Evolutionary conservation across 2,888 invertebrate species (phyloP).

Genomic region (Rhamphomyia laevipes): DNA sequence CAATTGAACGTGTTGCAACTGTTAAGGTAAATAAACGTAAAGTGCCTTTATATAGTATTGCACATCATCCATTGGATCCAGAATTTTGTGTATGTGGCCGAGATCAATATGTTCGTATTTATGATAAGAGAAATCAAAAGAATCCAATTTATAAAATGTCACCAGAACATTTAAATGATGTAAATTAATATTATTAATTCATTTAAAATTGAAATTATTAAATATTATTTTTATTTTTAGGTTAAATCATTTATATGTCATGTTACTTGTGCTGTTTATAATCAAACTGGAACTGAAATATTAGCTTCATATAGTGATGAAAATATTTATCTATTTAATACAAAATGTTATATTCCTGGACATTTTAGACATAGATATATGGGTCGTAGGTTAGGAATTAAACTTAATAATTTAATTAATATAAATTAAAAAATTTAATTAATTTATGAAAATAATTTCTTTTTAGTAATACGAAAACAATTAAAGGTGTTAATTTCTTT

Average conservation of each 20-base stretch:
- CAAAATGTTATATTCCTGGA: slow-evolving; percentile 39
- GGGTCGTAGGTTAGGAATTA: slow-evolving; percentile 44
- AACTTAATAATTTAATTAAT: neutral
- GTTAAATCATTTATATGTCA: slow-evolving; percentile 39
- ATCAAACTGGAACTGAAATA: slow-evolving; percentile 80
- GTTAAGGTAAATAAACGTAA: slow-evolving; percentile 46
- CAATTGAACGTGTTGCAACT: slow-evolving; percentile 38
- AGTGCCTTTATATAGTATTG: slow-evolving; percentile 78
- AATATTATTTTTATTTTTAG: slow-evolving; percentile 14
- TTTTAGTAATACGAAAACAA: slow-evolving; percentile 52
- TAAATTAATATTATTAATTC: slow-evolving; percentile 11
- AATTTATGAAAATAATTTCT: too few species aligned
- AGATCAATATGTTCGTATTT: slow-evolving; percentile 65
- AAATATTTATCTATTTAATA: slow-evolving; percentile 80
- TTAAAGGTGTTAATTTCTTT: slow-evolving; percentile 90
- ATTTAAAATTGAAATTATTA: neutral
- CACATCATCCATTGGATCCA: slow-evolving; percentile 66
- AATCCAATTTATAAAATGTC: slow-evolving; percentile 49
- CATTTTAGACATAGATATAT: slow-evolving; percentile 44
- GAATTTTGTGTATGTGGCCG: slow-evolving; percentile 78
- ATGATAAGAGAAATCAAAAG: slow-evolving; percentile 52
- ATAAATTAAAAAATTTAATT: neutral
- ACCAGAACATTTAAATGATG: slow-evolving; percentile 37
- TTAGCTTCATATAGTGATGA: slow-evolving; percentile 91
- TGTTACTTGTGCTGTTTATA: slow-evolving; percentile 84